Evolutionary conservation across 2,888 invertebrate genomes (phyloP), one percentile per base, ranked within the genome.

Genomic region (Nomada goodeniana): DNA sequence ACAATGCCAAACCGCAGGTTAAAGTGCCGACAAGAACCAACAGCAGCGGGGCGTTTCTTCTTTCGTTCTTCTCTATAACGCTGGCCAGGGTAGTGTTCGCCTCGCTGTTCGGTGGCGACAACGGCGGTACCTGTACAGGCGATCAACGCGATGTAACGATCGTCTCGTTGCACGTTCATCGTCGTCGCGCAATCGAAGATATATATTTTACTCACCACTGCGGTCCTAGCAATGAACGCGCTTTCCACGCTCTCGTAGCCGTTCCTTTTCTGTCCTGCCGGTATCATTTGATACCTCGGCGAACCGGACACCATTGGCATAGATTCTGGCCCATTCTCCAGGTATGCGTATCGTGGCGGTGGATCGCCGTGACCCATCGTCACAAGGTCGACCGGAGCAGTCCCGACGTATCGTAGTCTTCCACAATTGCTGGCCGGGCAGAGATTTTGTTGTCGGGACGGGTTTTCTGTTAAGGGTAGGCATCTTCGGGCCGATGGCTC

Each of bases 201-300:
- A 29, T 47, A 29, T 29, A 18, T 50, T 42, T 29, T 11, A 91
- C 93, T 92, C 78, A 94, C 93, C 59, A 94, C 93, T 5, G 93
- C 93, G 11, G 93, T 94, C 84, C 93, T 90, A 0, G 93, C 93
- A 64, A 93, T 92, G 78, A 93, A 94, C n/a, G 93, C 93, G 75
- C 92, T 92, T 70, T 94, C 93, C n/a, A 93, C 92, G 78, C 90
- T 92, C 64, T 91, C 90, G 60, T 92, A 92, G 9, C 85, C 89
- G 53, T 65, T 87, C 61, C 90, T 82, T 64, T 89, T 90, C 63
- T 91, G 90, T 44, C 89, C 86, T 2, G 86, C 75, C 4, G 91
- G 87, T 50, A 92, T 84, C 42, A 93, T 89, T 64, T 93, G 93
- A 85, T 93, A 93, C 67, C 91, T 90, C 2, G 92, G 91, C 11